Evolutionary conservation across 2,113 vertebrate species (phyloP).

Genomic region (Cacatua alba): DNA sequence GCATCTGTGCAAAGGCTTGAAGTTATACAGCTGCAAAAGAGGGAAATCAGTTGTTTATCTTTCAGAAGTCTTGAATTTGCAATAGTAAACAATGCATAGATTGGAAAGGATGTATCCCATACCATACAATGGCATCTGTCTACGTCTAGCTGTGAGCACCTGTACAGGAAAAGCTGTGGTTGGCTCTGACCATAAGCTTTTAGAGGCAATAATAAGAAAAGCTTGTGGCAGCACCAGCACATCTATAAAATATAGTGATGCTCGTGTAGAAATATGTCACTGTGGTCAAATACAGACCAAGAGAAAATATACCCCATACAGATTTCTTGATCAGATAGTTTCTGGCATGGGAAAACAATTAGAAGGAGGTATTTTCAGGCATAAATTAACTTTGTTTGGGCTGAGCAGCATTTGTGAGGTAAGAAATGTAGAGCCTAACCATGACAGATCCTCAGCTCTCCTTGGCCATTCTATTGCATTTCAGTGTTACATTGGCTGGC

Average conservation of each 20-base stretch:
- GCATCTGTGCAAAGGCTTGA: conserved; percentile 24
- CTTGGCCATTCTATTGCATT: background rate
- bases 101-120: background rate
- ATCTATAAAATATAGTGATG: background rate
- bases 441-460: background rate
- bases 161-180: background rate
- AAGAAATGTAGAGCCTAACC: background rate
- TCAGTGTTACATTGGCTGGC: background rate
- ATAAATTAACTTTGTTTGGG: background rate
- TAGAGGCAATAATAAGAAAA: conserved; percentile 24
- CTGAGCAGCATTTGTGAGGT: background rate
- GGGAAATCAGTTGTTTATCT: conserved; percentile 28
- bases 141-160: background rate
- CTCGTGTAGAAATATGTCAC: background rate
- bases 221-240: background rate
- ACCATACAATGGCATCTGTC: background rate
- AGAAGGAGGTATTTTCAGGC: background rate
- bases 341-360: background rate
- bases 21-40: background rate
- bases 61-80: background rate
- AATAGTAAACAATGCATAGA: background rate
- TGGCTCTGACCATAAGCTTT: conserved; percentile 16
- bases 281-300: background rate
- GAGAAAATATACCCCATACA: background rate
- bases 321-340: background rate